Conservation (phyloP, 2,113 vertebrate species). For the Oreochromis aureus region DNA sequence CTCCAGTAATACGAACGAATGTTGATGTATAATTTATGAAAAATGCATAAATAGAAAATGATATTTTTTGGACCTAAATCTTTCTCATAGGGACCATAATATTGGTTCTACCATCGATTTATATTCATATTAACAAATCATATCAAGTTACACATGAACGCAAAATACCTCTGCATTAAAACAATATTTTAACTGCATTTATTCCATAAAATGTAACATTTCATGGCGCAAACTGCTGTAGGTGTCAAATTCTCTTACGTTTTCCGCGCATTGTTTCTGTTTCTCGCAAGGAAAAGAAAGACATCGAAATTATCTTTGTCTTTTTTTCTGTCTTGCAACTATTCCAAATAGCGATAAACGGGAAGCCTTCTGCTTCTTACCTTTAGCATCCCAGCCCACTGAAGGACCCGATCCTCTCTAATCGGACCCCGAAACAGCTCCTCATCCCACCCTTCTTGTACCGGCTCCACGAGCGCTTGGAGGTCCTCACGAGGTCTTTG, state of each 20-base stretch:
- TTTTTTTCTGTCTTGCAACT: neutral
- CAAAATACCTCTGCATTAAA: neutral
- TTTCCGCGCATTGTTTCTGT: neutral
- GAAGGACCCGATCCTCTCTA: conserved; percentile 77
- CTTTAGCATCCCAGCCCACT: conserved; percentile 76
- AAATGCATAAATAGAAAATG: neutral
- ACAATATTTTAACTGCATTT: neutral
- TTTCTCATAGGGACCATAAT: neutral
- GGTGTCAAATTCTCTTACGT: too few species aligned
- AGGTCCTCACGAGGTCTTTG: conserved; percentile 63
- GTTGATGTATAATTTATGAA: neutral
- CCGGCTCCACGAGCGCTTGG: conserved; percentile 71
- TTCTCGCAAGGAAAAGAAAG: neutral
- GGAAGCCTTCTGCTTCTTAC: neutral
- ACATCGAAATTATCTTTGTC: neutral
- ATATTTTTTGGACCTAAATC: neutral
- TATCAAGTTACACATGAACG: neutral
- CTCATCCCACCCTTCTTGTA: conserved; percentile 72
- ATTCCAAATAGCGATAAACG: neutral
- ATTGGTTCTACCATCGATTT: neutral
- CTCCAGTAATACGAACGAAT: neutral
- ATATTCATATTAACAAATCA: neutral
- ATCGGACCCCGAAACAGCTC: conserved; percentile 76
- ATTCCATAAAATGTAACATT: neutral
- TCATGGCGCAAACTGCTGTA: neutral